These are phyloP conservation scores for Heteromyza rotundicornis DNA, from an alignment of 2,888 invertebrate species.

Conservation along the genomic window DNA sequence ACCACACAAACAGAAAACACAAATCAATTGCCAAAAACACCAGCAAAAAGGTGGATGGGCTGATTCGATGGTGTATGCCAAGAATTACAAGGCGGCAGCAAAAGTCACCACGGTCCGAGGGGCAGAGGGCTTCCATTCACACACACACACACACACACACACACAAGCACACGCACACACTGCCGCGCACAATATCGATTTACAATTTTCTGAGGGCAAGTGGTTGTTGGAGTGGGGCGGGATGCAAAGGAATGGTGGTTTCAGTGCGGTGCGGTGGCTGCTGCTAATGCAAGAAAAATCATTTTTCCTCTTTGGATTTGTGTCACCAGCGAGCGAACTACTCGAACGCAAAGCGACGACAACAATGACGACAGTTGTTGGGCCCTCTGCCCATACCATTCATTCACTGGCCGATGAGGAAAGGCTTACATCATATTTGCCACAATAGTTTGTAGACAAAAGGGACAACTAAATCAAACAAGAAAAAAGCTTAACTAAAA, in stretches of 20 bases:
- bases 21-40: background rate
- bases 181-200: slow-evolving; percentile 49
- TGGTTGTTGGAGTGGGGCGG: too few species aligned
- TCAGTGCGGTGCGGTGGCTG: too few species aligned
- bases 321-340: slow-evolving; percentile 1
- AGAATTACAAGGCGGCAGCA: background rate
- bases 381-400: background rate
- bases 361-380: background rate
- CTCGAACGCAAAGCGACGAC: background rate
- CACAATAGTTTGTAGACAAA: background rate
- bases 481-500: background rate
- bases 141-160: slow-evolving; percentile 31
- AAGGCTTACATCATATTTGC: slow-evolving; percentile 3
- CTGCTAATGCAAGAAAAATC: slow-evolving; percentile 22
- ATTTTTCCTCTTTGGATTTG: background rate
- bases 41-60: background rate
- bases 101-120: slow-evolving; percentile 31
- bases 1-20: background rate
- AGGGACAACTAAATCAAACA: background rate
- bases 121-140: slow-evolving; percentile 26
- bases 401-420: background rate
- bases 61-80: background rate
- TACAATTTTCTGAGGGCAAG: slow-evolving; percentile 28
- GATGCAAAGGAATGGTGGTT: too few species aligned
- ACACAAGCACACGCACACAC: too few species aligned